phyloP scores from a whole-genome alignment of 2,888 invertebrate species.

The Xestia rhomboidea region DNA sequence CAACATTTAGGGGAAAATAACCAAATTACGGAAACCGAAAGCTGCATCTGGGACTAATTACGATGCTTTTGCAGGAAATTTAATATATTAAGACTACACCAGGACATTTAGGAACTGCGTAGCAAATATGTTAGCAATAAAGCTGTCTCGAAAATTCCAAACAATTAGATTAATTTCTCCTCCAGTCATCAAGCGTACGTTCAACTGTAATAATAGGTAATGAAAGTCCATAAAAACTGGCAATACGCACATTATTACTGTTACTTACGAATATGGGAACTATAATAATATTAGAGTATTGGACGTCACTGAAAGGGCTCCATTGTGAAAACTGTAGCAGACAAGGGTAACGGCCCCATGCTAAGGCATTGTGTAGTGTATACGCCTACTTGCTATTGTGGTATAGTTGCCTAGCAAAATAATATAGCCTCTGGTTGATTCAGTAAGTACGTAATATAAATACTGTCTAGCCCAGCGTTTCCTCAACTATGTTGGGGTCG shows the following conservation, averaged over 20 bases:
- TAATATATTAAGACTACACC: not conserved
- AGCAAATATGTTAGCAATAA: not conserved
- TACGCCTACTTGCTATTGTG: too few species aligned
- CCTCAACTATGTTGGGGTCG: not conserved
- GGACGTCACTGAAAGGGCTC: conserved; percentile 2
- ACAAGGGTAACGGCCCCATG: not conserved
- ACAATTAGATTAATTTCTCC: not conserved
- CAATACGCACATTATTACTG: not conserved
- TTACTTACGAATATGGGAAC: not conserved
- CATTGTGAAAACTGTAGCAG: conserved; percentile 5
- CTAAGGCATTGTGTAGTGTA: not conserved
- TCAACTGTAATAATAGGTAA: conserved; percentile 24
- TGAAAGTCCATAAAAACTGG: conserved; percentile 16
- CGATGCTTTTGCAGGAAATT: too few species aligned
- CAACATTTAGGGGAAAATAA: not conserved
- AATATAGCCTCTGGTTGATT: not conserved
- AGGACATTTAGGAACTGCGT: not conserved
- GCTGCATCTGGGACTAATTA: not conserved
- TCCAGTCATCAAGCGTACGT: conserved; percentile 11
- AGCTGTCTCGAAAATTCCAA: not conserved
- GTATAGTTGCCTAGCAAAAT: not conserved
- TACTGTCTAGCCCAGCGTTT: not conserved
- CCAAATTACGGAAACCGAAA: too few species aligned
- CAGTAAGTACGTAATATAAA: not conserved
- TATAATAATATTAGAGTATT: not conserved